Conservation (phyloP, 2,888 invertebrate genomes). For the Parochlus steinenii region DNA sequence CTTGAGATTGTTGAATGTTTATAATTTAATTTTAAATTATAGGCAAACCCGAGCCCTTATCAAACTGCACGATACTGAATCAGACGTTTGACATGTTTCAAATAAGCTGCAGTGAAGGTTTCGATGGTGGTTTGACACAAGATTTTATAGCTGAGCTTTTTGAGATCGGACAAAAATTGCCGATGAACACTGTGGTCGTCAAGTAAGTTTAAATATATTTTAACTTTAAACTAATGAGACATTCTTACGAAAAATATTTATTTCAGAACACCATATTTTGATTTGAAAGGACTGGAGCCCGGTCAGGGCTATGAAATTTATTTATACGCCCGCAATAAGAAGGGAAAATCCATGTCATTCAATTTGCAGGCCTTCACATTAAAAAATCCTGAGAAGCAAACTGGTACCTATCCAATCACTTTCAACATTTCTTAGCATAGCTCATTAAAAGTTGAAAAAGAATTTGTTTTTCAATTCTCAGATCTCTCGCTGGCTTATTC, state of each 20-base stretch:
- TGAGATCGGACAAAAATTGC: slow-evolving; percentile 25
- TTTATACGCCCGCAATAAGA: slow-evolving; percentile 51
- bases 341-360: slow-evolving; percentile 50
- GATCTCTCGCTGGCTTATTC: slow-evolving; percentile 30
- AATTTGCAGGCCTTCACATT: slow-evolving; percentile 51
- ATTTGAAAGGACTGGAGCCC: slow-evolving; percentile 46
- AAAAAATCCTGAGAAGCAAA: slow-evolving; percentile 55
- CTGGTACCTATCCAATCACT: slow-evolving; percentile 32
- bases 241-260: too few relatives aligned
- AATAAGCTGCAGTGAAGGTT: slow-evolving; percentile 57
- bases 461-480: slow-evolving; percentile 19
- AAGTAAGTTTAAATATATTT: too few relatives aligned
- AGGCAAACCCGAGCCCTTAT: slow-evolving; percentile 57
- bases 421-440: not conserved
- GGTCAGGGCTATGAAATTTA: slow-evolving; percentile 51
- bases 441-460: not conserved
- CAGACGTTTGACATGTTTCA: slow-evolving; percentile 54
- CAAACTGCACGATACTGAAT: slow-evolving; percentile 57
- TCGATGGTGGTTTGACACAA: slow-evolving; percentile 59
- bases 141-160: slow-evolving; percentile 57
- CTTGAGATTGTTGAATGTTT: not conserved
- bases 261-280: slow-evolving; percentile 39
- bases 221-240: too few relatives aligned
- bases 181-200: too few relatives aligned
- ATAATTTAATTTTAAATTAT: slow-evolving; percentile 15